Base-by-base conservation (phyloP, 2,113 vertebrate species). In the Eudorcas thomsonii region DNA sequence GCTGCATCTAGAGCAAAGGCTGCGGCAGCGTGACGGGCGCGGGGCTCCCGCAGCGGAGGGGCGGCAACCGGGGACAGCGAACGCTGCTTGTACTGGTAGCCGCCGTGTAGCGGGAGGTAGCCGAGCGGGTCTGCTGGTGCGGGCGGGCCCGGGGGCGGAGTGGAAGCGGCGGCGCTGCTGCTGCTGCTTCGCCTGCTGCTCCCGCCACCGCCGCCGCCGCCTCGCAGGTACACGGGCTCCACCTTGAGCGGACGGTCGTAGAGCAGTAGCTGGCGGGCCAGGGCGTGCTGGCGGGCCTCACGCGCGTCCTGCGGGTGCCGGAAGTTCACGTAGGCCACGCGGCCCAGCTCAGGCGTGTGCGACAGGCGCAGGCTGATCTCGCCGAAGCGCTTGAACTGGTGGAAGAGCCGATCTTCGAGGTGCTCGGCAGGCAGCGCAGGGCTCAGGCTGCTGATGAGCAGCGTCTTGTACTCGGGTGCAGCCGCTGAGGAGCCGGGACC, bases 381-480 rank as follows among this genome's bases (percentile, higher is more conserved):
- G 5, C 99, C 99, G 96, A 99, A 99, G 98, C 99, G 99, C 98
- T 99, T 99, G 98, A 99, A 99, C 98, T 99, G 99, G 91, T 99
- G 99, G 96, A 99, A 99, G 54, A 99, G 99, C 33, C 99, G 99
- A 97, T 99, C 99, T 98, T 99, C 99, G 88, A 99, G 99, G 97
- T 99, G 99, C 98, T 99, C 99, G 96, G 99, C 99, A 5, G 99
- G 99, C 67, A 99, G 99, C 98, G 99, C 99, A 9, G 99, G 99
- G 96, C 99, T 99, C 94, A 99, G 98, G 99, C 99, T 99, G 98
- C 99, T 99, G 98, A 99, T 99, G 85, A 99, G 99, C 94, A 99
- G 98, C 16, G 99, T 99, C 97, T 99, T 99, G 98, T 99, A 99
- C 98, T 99, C 99, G 39, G 98, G 98, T 28, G 98, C 97, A 43